A percentile compares a stretch with the other conserved stretches of the same genome.
These are phyloP conservation scores for Drosophila serrata DNA, from an alignment of 1,140 invertebrate genomes.

Conservation along the genomic window DNA sequence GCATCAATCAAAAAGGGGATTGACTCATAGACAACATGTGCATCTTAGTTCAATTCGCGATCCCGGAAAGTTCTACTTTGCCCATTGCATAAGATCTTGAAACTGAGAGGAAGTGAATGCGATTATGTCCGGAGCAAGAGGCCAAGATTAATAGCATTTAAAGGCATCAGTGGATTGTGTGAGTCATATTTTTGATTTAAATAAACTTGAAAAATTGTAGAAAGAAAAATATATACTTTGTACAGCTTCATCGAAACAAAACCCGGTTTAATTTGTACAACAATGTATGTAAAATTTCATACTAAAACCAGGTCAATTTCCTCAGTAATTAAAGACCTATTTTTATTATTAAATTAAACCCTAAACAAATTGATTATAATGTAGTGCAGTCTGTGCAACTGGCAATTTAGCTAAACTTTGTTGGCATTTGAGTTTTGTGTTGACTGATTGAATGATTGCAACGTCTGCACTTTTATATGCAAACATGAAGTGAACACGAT, in stretches of 20 bases:
- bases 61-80: constrained; percentile 40
- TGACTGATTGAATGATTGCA: constrained; percentile 50
- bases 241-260: not conserved
- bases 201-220: not conserved
- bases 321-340: not conserved
- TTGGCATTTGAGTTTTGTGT: constrained; percentile 33
- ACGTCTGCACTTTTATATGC: constrained; percentile 36
- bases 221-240: not conserved
- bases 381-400: constrained; percentile 9
- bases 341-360: not conserved
- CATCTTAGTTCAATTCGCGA: not conserved
- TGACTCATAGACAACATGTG: constrained; percentile 15
- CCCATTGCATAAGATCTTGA: constrained; percentile 28
- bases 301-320: not conserved
- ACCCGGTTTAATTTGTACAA: not conserved
- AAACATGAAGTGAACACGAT: constrained; percentile 6
- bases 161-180: constrained; percentile 22
- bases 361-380: constrained; percentile 24
- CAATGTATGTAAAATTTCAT: not conserved
- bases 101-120: constrained; percentile 31
- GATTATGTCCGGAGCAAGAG: constrained; percentile 27
- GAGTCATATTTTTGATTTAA: constrained; percentile 18
- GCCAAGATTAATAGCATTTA: constrained; percentile 1
- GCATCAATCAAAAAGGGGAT: not conserved
- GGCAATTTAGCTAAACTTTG: constrained; percentile 29